A percentile compares a stretch with the other conserved stretches of the same genome.
These are phyloP conservation scores for Iguana delicatissima DNA, from an alignment of 2,797 vertebrate genomes.

Conservation along the genomic window DNA sequence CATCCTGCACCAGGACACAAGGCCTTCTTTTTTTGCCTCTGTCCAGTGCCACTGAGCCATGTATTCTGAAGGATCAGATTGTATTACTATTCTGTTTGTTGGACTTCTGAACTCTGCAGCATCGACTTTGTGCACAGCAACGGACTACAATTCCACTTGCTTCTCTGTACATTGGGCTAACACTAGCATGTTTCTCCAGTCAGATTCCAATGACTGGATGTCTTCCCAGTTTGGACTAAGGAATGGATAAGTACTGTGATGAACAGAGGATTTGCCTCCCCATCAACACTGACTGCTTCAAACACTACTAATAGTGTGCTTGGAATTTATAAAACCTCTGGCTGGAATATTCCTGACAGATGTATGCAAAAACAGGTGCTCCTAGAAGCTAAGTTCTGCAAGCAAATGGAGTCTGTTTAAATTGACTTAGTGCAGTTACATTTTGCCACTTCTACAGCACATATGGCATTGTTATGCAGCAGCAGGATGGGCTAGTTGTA, in stretches of 20 bases:
- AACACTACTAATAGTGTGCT: not conserved
- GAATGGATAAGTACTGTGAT: not conserved
- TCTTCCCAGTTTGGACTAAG: not conserved
- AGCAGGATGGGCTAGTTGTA: not conserved
- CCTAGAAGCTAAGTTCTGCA: not conserved
- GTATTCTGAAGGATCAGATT: not conserved
- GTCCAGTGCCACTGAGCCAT: not conserved
- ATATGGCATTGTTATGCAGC: not conserved
- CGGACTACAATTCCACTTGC: not conserved
- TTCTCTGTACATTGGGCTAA: not conserved
- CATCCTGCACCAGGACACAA: not conserved
- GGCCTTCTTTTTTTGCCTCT: not conserved
- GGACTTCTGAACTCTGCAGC: constrained; percentile 1
- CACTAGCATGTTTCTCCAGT: not conserved
- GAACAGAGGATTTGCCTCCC: constrained; percentile 2
- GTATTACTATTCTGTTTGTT: not conserved
- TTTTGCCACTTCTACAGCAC: constrained; percentile 28
- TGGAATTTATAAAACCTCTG: not conserved
- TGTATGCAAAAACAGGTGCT: not conserved
- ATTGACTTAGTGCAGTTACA: not conserved
- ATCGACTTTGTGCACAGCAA: not conserved
- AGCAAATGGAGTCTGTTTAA: not conserved
- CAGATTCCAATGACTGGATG: not conserved
- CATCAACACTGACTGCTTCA: not conserved
- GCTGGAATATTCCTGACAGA: not conserved